Evolutionary conservation across 2,113 vertebrate species (phyloP), one percentile per base, ranked within the genome.

Genomic region (Eretmochelys imbricata): DNA sequence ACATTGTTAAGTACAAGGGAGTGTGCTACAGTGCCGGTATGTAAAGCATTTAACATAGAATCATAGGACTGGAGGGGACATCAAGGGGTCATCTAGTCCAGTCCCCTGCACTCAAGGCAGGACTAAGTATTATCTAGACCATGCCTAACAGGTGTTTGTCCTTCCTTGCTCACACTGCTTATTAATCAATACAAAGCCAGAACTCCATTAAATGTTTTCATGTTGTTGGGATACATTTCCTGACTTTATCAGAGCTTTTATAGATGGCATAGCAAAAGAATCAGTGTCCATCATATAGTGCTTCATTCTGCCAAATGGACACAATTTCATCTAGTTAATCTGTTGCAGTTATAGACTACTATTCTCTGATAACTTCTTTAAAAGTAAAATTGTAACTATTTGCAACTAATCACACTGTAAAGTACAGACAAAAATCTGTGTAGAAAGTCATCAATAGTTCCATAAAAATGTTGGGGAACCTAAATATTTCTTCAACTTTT

Each of bases 1-100:
- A 99, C 98, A 99, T 99, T 25, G 99, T 99, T 84, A 99, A 99
- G 94, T 99, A 99, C 97, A 99, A 99, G 97, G 99, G 99, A 87
- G 99, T 99, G 20, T 99, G 99, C 97, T 99, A 99, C 97, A 99
- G 99, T 42, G 99, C 99, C 94, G 99, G 99, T 99, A 98, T 35
- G 98, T 96, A 53, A 76, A 84, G n/a, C 46, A 7, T 42, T 89
- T 59, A 95, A 82, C 82, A 54, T 3, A 20, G 20, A 19, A 54
- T 54, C 53, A 54, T 54, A 54, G 53, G 9, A 54, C 53, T 54
- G 53, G 53, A 54, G 22, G 53, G 20, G 53, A 54, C 53, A 8
- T 54, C 7, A 19, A 54, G 53, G 22, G 53, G 20, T 22, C 53
- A 54, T 54, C 53, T 54, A 54, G 20, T 54, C 20, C 53, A 22